Evolutionary conservation across 2,888 invertebrate genomes (phyloP), one percentile per base, ranked within the genome.

Genomic region (Subacronicta megacephala): DNA sequence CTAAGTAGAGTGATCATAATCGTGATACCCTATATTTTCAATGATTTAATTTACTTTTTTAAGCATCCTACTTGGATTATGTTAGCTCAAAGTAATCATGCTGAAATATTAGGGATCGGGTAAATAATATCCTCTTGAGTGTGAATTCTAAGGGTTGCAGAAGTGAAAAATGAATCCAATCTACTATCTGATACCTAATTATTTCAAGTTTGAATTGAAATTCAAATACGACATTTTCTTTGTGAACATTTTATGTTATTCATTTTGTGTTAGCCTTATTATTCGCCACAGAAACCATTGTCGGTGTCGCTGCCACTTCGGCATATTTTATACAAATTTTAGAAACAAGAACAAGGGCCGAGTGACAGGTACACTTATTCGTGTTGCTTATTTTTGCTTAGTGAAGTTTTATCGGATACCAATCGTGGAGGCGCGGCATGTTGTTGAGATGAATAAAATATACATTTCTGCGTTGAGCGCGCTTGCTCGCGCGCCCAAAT

Each of bases 291-390:
- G 76, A 84, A 84, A 82, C 83, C 83, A 87, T 83, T 87, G 89
- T 85, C 87, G 85, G 88, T 88, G 89, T 83, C 85, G 86, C 86
- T 86, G 84, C 83, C 82, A 81, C 81, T 82, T 84, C 87, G 80
- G 93, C 92, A 94, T 94, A 93, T 92, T 92, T 94, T 93, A 93
- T 93, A 93, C 93, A 93, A 93, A 93, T 93, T 92, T 92, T 90
- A 90, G 91, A 91, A 90, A 93, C 87, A 93, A 93, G 89, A 94
- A 92, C 91, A 92, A 89, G 88, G 84, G 75, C 78, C 81, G 88
- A 89, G 90, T 93, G 93, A 94, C 93, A 93, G 93, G 89, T 92
- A 94, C 93, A 94, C 88, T 88, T 88, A 88, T 90, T 93, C 85
- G 84, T 88, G 85, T 84, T 92, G 89, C 85, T 93, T 89, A 89